Evolutionary conservation across 1,140 invertebrate species (phyloP).

Genomic region (Probaryconus sp.): DNA sequence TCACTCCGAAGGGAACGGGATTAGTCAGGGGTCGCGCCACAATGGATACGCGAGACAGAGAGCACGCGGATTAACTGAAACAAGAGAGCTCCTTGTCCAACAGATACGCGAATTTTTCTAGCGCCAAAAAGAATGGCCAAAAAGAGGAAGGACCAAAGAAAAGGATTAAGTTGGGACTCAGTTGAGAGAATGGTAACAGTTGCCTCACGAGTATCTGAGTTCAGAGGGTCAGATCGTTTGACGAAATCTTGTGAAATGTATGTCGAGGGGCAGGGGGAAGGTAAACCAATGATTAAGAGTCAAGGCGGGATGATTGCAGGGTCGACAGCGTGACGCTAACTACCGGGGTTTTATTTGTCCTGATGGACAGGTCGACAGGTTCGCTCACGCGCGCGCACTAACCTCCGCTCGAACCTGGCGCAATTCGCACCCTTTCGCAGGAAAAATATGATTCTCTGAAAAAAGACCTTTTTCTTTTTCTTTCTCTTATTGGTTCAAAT

Average conservation of each 20-base stretch:
- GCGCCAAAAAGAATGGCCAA: neutral
- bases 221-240: too few relatives aligned
- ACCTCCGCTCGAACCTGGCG: slow-evolving; percentile 41
- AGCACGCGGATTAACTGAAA: slow-evolving; percentile 11
- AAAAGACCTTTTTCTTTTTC: too few relatives aligned
- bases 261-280: slow-evolving; percentile 2
- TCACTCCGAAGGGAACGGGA: slow-evolving; percentile 71
- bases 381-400: slow-evolving; percentile 69
- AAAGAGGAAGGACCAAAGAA: neutral
- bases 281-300: slow-evolving; percentile 47
- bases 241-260: too few relatives aligned
- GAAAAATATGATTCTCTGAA: neutral
- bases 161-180: neutral
- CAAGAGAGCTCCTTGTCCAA: slow-evolving; percentile 21
- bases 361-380: slow-evolving; percentile 71
- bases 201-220: too few relatives aligned
- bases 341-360: slow-evolving; percentile 73
- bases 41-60: slow-evolving; percentile 45
- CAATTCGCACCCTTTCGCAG: neutral
- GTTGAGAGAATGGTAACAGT: too few relatives aligned
- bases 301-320: slow-evolving; percentile 71
- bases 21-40: slow-evolving; percentile 72
- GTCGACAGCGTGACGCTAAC: slow-evolving; percentile 75
- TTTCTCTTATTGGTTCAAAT: too few relatives aligned
- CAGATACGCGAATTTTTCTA: slow-evolving; percentile 19